phyloP scores from a whole-genome alignment of 2,113 vertebrate genomes.

The Lutjanus erythropterus region DNA sequence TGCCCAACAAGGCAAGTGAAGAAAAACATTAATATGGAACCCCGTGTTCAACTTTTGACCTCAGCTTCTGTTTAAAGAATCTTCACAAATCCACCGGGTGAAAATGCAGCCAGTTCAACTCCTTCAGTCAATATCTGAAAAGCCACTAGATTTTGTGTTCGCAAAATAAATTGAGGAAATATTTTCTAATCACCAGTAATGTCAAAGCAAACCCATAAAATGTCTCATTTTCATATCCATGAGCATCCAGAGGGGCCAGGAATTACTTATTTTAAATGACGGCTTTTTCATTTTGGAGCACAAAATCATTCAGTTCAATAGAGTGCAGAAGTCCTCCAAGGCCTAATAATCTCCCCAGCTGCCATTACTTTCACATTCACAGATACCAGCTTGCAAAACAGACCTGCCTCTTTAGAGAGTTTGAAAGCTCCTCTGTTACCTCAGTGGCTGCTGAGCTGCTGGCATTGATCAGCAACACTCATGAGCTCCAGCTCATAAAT shows the following conservation, averaged over 20 bases:
- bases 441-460: conserved; percentile 36
- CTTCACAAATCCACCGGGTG: not conserved
- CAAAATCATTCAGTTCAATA: conserved; percentile 51
- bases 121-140: not conserved
- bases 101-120: not conserved
- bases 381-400: conserved; percentile 35
- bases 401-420: conserved; percentile 29
- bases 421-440: conserved; percentile 50
- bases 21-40: too few species aligned
- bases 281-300: conserved; percentile 48
- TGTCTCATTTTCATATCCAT: conserved; percentile 36
- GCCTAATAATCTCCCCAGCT: conserved; percentile 36
- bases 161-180: conserved; percentile 16
- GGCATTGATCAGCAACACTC: conserved; percentile 54
- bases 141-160: not conserved
- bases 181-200: conserved; percentile 16
- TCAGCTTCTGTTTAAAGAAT: not conserved
- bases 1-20: too few species aligned
- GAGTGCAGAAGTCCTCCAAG: conserved; percentile 37
- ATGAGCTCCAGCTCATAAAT: conserved; percentile 48
- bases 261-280: conserved; percentile 33
- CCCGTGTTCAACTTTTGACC: conserved; percentile 13
- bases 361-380: conserved; percentile 42
- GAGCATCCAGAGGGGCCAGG: conserved; percentile 1
- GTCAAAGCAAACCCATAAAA: conserved; percentile 32